A percentile compares a stretch with the other conserved stretches of the same genome.
These are phyloP conservation scores for Psilopogon haemacephalus DNA, from an alignment of 2,113 vertebrate species.

Conservation along the genomic window DNA sequence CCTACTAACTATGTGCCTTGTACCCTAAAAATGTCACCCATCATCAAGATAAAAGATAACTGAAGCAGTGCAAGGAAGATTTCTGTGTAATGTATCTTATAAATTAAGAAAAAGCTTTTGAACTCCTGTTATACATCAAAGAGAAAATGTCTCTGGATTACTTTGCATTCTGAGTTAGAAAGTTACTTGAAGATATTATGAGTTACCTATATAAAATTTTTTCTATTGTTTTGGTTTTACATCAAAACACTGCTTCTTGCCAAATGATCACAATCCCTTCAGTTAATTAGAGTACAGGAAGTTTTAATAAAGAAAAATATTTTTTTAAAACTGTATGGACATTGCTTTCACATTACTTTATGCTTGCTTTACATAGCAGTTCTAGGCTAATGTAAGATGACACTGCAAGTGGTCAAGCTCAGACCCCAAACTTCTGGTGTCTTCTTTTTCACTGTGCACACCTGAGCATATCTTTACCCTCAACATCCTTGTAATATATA, in stretches of 20 bases:
- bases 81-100: constrained; percentile 19
- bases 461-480: background rate
- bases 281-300: background rate
- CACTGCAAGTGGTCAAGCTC: background rate
- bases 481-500: background rate
- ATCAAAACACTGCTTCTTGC: background rate
- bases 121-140: constrained; percentile 25
- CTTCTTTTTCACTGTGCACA: background rate
- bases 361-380: background rate
- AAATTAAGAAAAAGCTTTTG: constrained; percentile 35
- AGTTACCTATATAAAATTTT: background rate
- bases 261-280: background rate
- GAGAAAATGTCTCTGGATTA: constrained; percentile 10
- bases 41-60: constrained; percentile 43
- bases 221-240: constrained; percentile 17
- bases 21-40: constrained; percentile 37
- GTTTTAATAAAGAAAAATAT: background rate
- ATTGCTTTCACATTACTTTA: background rate
- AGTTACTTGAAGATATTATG: background rate
- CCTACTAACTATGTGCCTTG: background rate
- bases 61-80: background rate
- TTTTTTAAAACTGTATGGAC: background rate
- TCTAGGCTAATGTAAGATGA: background rate
- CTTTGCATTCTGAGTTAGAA: background rate
- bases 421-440: background rate